These are phyloP conservation scores for Daphoenositta chrysoptera DNA, from an alignment of 2,113 vertebrate genomes.

Conservation along the genomic window DNA sequence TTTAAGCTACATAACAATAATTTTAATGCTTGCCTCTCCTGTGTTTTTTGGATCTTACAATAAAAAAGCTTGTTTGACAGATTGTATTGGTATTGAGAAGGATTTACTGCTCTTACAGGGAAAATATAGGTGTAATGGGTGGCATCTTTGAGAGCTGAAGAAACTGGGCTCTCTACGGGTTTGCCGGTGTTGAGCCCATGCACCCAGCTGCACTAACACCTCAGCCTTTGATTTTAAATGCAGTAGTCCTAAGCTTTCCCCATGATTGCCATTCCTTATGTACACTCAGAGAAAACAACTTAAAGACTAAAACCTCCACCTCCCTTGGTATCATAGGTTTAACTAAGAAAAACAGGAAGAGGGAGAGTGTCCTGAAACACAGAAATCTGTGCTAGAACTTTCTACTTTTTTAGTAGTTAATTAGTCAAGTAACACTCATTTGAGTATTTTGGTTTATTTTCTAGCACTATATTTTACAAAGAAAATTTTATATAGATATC, in stretches of 20 bases:
- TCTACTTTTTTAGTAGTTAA: background rate
- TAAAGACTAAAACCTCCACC: background rate
- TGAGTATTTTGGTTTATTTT: background rate
- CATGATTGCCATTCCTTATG: background rate
- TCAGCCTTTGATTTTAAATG: background rate
- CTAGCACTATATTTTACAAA: background rate
- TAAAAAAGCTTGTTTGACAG: background rate
- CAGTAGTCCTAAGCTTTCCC: background rate
- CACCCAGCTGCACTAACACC: background rate
- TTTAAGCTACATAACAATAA: background rate
- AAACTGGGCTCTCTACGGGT: background rate
- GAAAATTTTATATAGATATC: background rate
- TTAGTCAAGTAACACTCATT: background rate
- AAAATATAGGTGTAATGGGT: fast-evolving
- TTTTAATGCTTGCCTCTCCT: background rate
- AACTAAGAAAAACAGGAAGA: background rate
- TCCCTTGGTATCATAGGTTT: background rate
- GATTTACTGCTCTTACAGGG: background rate
- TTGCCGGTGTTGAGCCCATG: fast-evolving
- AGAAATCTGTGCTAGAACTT: background rate
- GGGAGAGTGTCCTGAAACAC: background rate
- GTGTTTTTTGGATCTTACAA: background rate
- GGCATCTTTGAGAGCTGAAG: background rate
- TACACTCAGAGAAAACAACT: background rate
- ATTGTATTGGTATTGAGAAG: background rate